These are phyloP conservation scores for Pollimyrus isidori DNA, from an alignment of 2,113 vertebrate genomes.

Conservation along the genomic window DNA sequence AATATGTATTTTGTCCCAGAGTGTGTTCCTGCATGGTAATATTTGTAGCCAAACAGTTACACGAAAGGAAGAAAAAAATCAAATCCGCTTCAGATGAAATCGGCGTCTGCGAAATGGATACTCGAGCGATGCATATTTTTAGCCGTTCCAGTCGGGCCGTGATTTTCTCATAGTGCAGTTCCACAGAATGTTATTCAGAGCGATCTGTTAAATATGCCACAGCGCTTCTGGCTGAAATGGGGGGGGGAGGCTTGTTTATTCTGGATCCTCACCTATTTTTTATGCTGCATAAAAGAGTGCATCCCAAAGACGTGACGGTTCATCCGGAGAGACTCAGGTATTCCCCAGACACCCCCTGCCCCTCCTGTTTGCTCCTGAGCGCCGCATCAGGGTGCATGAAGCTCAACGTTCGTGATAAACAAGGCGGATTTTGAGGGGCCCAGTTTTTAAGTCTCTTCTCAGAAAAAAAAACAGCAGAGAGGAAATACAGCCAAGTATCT, in stretches of 20 bases:
- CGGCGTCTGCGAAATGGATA: background rate
- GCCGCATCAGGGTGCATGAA: background rate
- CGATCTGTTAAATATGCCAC: background rate
- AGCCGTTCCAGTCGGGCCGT: background rate
- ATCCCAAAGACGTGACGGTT: background rate
- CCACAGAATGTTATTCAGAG: background rate
- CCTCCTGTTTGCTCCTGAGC: background rate
- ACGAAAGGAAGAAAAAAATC: background rate
- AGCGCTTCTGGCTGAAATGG: background rate
- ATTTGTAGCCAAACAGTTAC: background rate
- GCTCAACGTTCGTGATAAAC: background rate
- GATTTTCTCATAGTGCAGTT: background rate
- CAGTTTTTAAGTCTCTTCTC: background rate
- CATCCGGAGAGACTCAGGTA: background rate
- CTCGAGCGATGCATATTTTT: background rate
- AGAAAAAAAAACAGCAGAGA: background rate
- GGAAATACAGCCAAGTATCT: background rate
- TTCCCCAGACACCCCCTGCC: background rate
- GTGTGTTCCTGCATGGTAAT: background rate
- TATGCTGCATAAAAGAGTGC: background rate
- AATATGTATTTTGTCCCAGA: constrained; percentile 7
- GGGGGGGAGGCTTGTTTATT: background rate
- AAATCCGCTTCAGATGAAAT: background rate
- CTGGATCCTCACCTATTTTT: background rate
- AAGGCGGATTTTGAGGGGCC: background rate